Conservation (phyloP, 2,113 vertebrate species). For the Hemibagrus wyckioides region DNA sequence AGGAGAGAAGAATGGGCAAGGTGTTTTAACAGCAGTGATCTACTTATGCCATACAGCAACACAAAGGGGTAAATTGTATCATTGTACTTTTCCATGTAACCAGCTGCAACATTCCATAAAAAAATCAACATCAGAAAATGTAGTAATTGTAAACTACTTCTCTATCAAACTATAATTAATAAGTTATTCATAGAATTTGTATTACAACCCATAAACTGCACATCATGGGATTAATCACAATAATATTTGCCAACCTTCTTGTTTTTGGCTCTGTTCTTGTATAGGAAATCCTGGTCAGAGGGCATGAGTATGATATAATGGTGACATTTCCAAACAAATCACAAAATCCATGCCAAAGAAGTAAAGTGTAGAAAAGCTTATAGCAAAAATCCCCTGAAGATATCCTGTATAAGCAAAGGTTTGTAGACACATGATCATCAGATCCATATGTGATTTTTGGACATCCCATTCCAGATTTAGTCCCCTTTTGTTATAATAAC, state of each 20-base stretch:
- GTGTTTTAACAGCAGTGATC: neutral
- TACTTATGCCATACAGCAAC: neutral
- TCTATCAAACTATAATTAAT: neutral
- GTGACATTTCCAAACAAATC: neutral
- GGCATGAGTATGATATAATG: neutral
- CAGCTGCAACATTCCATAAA: neutral
- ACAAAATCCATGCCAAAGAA: neutral
- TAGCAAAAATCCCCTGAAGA: neutral
- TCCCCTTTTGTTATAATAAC: too few species aligned
- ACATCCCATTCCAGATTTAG: too few species aligned
- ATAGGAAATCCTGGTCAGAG: neutral
- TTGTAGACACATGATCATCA: neutral
- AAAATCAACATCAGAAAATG: neutral
- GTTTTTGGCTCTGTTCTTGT: neutral
- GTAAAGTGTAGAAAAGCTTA: neutral
- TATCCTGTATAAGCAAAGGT: neutral
- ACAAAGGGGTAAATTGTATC: neutral
- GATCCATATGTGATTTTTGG: neutral
- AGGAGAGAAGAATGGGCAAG: neutral
- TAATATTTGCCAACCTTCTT: neutral
- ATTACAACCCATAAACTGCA: neutral
- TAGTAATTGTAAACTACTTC: neutral
- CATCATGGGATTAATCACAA: neutral
- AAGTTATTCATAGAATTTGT: neutral
- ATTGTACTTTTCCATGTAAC: neutral